Percentiles rank a stretch among this genome's conserved stretches.
Evolutionary conservation across 2,113 vertebrate species (phyloP).

Genomic region (Gopherus evgoodei): DNA sequence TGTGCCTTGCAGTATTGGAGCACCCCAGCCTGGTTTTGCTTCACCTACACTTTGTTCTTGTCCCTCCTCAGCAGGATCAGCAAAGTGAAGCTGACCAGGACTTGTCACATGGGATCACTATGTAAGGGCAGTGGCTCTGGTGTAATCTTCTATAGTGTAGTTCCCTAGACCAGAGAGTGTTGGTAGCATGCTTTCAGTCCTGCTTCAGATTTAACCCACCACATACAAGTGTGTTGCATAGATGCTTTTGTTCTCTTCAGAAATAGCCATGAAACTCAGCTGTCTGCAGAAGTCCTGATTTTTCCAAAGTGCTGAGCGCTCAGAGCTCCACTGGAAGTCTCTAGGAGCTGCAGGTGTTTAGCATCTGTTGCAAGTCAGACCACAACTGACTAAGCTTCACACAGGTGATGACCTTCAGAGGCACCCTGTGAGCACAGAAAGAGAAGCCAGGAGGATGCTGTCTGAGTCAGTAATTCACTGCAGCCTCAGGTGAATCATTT

Average conservation of each 20-base stretch:
- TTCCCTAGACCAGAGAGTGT: neutral
- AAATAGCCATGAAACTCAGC: neutral
- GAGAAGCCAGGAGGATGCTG: neutral
- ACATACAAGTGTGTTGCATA: no score
- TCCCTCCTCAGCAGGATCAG: neutral
- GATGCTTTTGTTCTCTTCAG: neutral
- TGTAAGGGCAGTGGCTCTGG: neutral
- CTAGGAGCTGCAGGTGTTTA: fast-evolving
- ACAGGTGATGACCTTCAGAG: neutral
- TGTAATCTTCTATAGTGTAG: neutral
- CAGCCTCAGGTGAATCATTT: neutral
- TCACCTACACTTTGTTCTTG: neutral
- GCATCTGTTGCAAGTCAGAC: neutral
- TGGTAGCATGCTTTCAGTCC: neutral
- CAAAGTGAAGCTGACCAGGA: neutral
- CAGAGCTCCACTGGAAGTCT: neutral
- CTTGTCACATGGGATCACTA: neutral
- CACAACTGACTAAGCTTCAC: neutral
- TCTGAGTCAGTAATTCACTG: neutral
- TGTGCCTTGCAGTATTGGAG: neutral
- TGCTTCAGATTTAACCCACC: neutral
- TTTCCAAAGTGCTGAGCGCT: neutral
- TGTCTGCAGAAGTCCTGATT: neutral
- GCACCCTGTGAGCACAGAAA: neutral
- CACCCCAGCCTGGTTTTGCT: neutral